Conservation (phyloP, 2,113 vertebrate genomes). For the Vanacampus margaritifer region DNA sequence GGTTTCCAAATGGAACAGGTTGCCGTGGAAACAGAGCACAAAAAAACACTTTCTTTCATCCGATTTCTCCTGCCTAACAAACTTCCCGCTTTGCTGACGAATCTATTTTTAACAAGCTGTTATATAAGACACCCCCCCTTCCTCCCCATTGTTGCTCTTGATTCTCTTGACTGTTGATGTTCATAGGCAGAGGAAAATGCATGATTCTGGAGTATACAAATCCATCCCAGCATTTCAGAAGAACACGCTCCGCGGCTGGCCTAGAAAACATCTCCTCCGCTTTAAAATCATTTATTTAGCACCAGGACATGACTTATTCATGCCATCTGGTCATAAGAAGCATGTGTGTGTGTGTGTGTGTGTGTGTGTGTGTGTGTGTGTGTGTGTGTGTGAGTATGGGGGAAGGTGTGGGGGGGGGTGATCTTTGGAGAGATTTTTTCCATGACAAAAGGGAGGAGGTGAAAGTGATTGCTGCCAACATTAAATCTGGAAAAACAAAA, state of each 20-base stretch:
- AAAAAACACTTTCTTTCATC: constrained; percentile 52
- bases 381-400: too few species aligned
- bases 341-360: too few species aligned
- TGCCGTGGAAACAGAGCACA: constrained; percentile 74
- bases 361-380: too few species aligned
- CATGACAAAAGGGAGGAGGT: constrained; percentile 14
- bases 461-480: neutral
- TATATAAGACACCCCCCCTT: constrained; percentile 62
- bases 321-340: constrained; percentile 8
- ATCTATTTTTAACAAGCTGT: constrained; percentile 68
- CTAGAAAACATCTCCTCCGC: constrained; percentile 34
- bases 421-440: neutral
- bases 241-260: neutral
- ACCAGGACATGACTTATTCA: constrained; percentile 37
- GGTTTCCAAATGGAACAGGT: constrained; percentile 55
- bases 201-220: constrained; percentile 4
- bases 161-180: constrained; percentile 27
- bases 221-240: constrained; percentile 1
- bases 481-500: neutral
- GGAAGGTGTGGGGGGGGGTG: neutral
- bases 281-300: constrained; percentile 32
- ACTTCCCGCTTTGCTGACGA: constrained; percentile 52
- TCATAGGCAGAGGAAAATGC: neutral
- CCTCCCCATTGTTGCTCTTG: constrained; percentile 16
- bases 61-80: constrained; percentile 31